Evolutionary conservation across 2,797 vertebrate species (phyloP).

Genomic region (Heliangelus exortis): DNA sequence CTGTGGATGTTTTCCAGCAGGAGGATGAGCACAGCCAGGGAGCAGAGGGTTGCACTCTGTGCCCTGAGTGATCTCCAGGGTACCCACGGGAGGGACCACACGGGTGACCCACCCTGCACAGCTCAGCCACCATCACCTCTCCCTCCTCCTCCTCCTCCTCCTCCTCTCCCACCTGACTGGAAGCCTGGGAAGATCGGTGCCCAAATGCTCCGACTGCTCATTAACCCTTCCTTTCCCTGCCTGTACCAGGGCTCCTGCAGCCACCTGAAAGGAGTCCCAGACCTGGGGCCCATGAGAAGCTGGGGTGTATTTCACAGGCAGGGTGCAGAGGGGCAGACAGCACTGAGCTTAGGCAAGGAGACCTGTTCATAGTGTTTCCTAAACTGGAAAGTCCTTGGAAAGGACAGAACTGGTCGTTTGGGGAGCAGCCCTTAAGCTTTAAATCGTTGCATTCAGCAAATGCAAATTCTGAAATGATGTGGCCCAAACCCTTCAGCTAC

Average conservation of each 20-base stretch:
- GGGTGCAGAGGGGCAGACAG: background rate
- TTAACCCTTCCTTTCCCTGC: slow-evolving; percentile 15
- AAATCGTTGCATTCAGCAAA: background rate
- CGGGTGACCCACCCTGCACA: background rate
- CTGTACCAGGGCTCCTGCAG: background rate
- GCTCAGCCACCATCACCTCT: background rate
- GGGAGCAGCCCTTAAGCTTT: background rate
- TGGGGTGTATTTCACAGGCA: background rate
- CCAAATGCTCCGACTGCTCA: rapidly evolving
- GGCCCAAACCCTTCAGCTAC: background rate
- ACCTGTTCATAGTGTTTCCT: background rate
- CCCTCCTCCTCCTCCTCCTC: background rate
- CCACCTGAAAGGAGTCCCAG: background rate
- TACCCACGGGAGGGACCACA: no score
- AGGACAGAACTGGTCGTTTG: background rate
- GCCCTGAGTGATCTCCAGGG: background rate
- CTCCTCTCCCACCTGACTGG: background rate
- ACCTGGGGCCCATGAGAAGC: background rate
- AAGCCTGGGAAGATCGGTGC: background rate
- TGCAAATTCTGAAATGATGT: background rate
- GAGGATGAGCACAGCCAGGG: background rate
- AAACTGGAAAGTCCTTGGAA: slow-evolving; percentile 12
- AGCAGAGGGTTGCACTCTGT: background rate
- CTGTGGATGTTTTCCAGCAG: background rate
- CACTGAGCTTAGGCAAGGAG: background rate